Conservation (phyloP, 2,797 vertebrate genomes). For the Gymnothorax javanicus region DNA sequence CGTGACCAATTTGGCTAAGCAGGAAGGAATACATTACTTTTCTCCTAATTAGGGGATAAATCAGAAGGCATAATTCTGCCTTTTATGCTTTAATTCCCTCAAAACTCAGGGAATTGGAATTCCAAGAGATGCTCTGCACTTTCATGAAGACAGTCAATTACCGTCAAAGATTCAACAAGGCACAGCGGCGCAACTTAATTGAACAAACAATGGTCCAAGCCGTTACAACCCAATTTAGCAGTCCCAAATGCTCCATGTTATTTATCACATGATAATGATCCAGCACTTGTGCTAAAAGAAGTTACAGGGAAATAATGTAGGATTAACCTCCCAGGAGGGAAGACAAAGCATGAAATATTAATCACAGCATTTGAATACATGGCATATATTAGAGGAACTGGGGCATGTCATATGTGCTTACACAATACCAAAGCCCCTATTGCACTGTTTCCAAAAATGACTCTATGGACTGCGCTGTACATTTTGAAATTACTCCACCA, state of each 20-base stretch:
- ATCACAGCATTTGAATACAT: not conserved
- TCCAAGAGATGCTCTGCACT: constrained; percentile 35
- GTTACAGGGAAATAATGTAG: constrained; percentile 4
- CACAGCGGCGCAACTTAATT: constrained; percentile 41
- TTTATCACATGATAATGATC: constrained; percentile 25
- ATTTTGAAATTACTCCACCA: not conserved
- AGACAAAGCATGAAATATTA: not conserved
- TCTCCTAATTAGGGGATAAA: constrained; percentile 1
- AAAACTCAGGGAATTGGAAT: constrained; percentile 28
- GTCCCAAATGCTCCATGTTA: constrained; percentile 1
- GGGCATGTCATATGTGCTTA: too few species aligned
- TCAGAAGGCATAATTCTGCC: constrained; percentile 19
- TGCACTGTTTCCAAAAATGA: not conserved
- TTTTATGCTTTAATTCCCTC: not conserved
- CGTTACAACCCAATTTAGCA: not conserved
- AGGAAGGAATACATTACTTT: constrained; percentile 1
- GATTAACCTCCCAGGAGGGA: not conserved
- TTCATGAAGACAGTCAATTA: constrained; percentile 44
- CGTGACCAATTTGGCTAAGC: constrained; percentile 4
- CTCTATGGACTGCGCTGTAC: not conserved
- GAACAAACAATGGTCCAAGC: constrained; percentile 28
- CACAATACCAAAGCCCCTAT: not conserved
- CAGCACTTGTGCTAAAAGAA: not conserved
- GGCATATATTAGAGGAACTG: not conserved
- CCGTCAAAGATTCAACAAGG: constrained; percentile 48